These are phyloP conservation scores for Chirona hameri DNA, from an alignment of 2,888 invertebrate species.

Conservation along the genomic window DNA sequence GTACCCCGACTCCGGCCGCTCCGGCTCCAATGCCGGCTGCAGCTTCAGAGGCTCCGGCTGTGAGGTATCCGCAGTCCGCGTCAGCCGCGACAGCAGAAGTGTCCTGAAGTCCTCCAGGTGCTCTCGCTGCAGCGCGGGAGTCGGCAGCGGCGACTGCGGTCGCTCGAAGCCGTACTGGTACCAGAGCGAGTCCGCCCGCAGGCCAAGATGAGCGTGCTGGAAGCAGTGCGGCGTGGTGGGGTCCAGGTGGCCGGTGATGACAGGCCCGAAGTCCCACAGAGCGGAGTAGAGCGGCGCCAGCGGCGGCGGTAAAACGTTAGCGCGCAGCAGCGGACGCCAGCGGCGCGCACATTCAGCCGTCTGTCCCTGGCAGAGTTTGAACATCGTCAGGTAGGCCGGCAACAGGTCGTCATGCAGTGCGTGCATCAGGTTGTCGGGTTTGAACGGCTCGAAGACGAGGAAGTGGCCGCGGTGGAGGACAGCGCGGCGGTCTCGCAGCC, in stretches of 20 bases:
- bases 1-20: background rate
- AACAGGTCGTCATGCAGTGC: constrained; percentile 54
- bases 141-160: constrained; percentile 47
- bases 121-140: background rate
- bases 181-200: constrained; percentile 48
- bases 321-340: constrained; percentile 45
- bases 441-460: constrained; percentile 49
- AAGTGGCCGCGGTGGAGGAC: constrained; percentile 12
- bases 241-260: constrained; percentile 41
- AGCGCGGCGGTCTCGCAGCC: background rate
- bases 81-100: background rate
- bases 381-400: constrained; percentile 48
- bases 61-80: too few species aligned
- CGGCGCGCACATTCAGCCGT: constrained; percentile 39
- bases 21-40: too few species aligned
- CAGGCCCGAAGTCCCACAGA: constrained; percentile 43
- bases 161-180: constrained; percentile 53
- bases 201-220: constrained; percentile 46
- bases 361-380: constrained; percentile 42
- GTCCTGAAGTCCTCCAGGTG: background rate
- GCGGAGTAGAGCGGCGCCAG: constrained; percentile 45
- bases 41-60: too few species aligned
- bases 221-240: constrained; percentile 46
- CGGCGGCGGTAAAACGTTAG: constrained; percentile 43
- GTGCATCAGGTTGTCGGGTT: constrained; percentile 55